phyloP scores from a whole-genome alignment of 2,888 invertebrate species.

The Nymphalis polychloros region DNA sequence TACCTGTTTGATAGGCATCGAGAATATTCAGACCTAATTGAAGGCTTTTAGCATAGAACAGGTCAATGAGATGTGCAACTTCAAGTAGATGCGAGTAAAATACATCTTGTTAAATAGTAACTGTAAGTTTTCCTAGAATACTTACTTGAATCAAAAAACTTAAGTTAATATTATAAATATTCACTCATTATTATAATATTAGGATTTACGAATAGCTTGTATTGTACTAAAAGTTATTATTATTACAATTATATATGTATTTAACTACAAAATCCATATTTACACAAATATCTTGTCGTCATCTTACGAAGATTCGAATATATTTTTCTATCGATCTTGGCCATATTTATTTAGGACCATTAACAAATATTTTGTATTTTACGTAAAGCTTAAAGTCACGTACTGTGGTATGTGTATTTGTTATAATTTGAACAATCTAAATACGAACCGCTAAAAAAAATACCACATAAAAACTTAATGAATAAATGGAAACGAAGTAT shows the following conservation, averaged over 20 bases:
- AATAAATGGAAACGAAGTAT: background rate
- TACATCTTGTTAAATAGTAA: constrained; percentile 9
- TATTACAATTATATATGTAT: background rate
- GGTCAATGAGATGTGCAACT: constrained; percentile 12
- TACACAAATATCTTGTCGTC: background rate
- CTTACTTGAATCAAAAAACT: background rate
- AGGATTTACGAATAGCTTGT: background rate
- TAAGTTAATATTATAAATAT: background rate
- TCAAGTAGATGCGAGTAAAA: background rate
- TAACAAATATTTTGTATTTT: constrained; percentile 33
- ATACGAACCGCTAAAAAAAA: background rate
- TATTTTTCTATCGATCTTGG: constrained; percentile 15
- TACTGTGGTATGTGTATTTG: constrained; percentile 8
- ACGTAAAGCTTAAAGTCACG: constrained; percentile 25
- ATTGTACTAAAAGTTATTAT: background rate
- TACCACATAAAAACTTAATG: background rate
- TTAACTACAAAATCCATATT: background rate
- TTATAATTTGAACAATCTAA: constrained; percentile 1
- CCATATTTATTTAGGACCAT: constrained; percentile 39
- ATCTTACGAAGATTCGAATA: background rate
- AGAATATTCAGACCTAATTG: constrained; percentile 5
- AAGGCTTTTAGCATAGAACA: constrained; percentile 7
- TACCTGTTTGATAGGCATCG: background rate
- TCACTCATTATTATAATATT: too few relatives aligned
- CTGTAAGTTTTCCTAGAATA: constrained; percentile 1